A percentile compares a stretch with the other conserved stretches of the same genome.
Conservation (phyloP, 2,797 vertebrate species). For the Clarias fuscus region DNA sequence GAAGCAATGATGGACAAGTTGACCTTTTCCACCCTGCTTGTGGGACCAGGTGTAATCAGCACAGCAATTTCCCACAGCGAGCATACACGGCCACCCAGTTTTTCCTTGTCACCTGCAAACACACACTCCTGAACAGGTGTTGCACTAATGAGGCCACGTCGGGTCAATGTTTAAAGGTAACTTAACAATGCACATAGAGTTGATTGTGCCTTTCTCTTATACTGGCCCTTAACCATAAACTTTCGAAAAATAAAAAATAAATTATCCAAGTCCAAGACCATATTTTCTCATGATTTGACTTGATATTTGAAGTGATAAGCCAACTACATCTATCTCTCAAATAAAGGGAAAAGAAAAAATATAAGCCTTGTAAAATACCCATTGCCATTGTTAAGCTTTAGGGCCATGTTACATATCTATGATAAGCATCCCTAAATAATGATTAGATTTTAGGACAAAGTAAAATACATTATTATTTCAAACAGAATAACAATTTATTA, state of each 20-base stretch:
- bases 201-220: neutral
- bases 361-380: neutral
- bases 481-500: neutral
- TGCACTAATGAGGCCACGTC: slow-evolving; percentile 25
- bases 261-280: slow-evolving; percentile 52
- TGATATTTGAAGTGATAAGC: slow-evolving; percentile 68
- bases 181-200: neutral
- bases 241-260: slow-evolving; percentile 45
- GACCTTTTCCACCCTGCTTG: slow-evolving; percentile 35
- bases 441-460: neutral
- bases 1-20: slow-evolving; percentile 43
- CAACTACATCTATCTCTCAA: slow-evolving; percentile 37
- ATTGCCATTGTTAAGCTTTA: neutral
- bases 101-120: slow-evolving; percentile 42
- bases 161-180: slow-evolving; percentile 26
- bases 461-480: neutral
- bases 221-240: slow-evolving; percentile 8
- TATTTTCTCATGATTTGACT: slow-evolving; percentile 60
- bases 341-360: slow-evolving; percentile 62
- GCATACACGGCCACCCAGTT: slow-evolving; percentile 29
- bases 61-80: slow-evolving; percentile 47
- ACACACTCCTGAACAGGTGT: slow-evolving; percentile 41
- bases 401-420: neutral
- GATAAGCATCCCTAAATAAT: neutral
- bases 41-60: slow-evolving; percentile 47